Evolutionary conservation across 2,888 invertebrate species (phyloP), one percentile per base, ranked within the genome.

Genomic region (Pterostichus madidus): DNA sequence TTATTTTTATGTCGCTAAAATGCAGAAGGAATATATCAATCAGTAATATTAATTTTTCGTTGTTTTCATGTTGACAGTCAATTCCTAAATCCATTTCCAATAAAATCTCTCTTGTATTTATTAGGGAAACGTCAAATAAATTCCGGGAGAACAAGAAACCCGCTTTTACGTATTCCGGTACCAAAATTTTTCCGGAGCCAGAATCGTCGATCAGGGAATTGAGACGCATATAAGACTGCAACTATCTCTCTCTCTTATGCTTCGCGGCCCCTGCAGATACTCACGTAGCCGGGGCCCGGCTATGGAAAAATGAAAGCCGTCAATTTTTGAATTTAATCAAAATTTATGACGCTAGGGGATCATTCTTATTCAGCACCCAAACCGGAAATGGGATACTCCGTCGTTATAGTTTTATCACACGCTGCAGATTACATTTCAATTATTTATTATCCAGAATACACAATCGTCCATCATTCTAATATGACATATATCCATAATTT

Each of bases 321-420:
- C 84, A 84, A 84, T 84, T 84, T 84, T 84, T 84, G 84, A 84
- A 84, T 84, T 84, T 84, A 84, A 84, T 84, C 84, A 84, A 84
- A 84, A 84, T 84, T 84, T 84, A 84, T 84, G 83, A 83, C 84
- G 61, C 83, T 73, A 71, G 78, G 84, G 84, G 84, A 83, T 84
- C 79, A 84, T 84, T 84, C 78, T 84, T 84, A 84, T 84, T 83
- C 82, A 84, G 83, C 71, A 83, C 73, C 82, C 61, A 61, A 56
- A 59, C 61, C 76, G 61, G 52, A 64, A 79, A 61, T 64, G 44
- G 52, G 79, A 79, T 64, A 64, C 64, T 53, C 39, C 64, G 44
- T 64, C 52, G 76, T 61, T 77, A 83, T 49, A 83, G 73, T 44
- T 82, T 82, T 53, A 61, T 82, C 59, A 64, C 49, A 61, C 24